These are phyloP conservation scores for Andrena flavipes DNA, from an alignment of 2,888 invertebrate species.

Conservation along the genomic window DNA sequence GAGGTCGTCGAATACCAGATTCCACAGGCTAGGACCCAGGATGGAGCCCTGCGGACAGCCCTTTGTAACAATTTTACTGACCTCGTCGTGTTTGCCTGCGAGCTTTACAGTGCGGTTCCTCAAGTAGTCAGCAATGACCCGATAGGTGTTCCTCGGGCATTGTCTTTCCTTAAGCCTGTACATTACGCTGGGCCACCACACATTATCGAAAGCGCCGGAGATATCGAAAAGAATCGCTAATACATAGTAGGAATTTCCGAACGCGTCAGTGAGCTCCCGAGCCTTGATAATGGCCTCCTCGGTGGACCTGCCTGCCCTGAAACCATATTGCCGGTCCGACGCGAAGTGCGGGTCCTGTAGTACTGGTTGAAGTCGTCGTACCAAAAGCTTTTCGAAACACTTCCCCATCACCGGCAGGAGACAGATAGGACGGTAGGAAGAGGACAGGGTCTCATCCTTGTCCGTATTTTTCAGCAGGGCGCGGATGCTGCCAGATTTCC, in stretches of 20 bases:
- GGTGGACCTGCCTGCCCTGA: neutral
- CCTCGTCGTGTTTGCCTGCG: too few relatives aligned
- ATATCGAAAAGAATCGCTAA: neutral
- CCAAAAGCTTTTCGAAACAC: neutral
- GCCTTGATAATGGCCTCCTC: neutral
- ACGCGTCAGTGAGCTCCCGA: neutral
- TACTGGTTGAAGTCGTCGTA: neutral
- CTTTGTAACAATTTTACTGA: too few relatives aligned
- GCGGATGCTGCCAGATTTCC: neutral
- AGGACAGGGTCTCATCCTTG: neutral
- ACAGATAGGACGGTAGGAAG: neutral
- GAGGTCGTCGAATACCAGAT: too few relatives aligned
- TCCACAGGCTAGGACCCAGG: too few relatives aligned
- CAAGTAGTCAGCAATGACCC: too few relatives aligned
- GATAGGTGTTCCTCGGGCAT: too few relatives aligned
- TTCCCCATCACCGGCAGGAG: neutral
- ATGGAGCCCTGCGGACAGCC: too few relatives aligned
- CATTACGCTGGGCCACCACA: too few relatives aligned
- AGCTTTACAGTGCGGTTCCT: too few relatives aligned
- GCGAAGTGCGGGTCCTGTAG: neutral
- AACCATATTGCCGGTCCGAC: neutral
- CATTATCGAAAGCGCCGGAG: slow-evolving; percentile 16
- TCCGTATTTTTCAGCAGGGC: neutral
- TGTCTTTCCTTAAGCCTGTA: too few relatives aligned
- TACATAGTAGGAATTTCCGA: neutral